These are phyloP conservation scores for Epizoanthus ramosus DNA, from an alignment of 92 coral and sea anemone genomes.

Conservation along the genomic window DNA sequence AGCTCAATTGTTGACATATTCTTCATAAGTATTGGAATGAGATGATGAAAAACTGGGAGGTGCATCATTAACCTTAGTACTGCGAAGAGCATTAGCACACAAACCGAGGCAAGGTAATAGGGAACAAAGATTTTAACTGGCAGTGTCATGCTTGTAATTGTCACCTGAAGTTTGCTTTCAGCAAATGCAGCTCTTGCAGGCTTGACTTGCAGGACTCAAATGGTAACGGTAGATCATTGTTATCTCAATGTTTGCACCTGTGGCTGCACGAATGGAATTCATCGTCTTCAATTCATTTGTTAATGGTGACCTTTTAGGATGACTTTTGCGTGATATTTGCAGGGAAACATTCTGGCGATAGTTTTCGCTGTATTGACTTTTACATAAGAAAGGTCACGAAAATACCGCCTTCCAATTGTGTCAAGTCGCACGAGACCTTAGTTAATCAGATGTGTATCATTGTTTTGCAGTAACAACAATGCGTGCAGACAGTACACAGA, in stretches of 20 bases:
- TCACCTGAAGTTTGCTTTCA: neutral
- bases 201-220: neutral
- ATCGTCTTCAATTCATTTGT: conserved; percentile 31
- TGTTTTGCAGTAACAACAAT: conserved; percentile 18
- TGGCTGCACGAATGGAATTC: neutral
- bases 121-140: conserved; percentile 6
- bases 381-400: conserved; percentile 37
- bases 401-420: conserved; percentile 28
- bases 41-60: conserved; percentile 53
- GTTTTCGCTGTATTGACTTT: conserved; percentile 18
- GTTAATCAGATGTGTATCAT: conserved; percentile 24
- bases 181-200: neutral
- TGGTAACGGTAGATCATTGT: neutral
- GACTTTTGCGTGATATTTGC: conserved; percentile 44
- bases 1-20: conserved; percentile 51
- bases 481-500: neutral
- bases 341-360: conserved; percentile 14
- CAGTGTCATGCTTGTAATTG: neutral
- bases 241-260: conserved; percentile 28
- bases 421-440: neutral
- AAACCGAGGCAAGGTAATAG: conserved; percentile 22
- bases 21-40: conserved; percentile 48
- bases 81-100: conserved; percentile 36
- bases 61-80: conserved; percentile 30
- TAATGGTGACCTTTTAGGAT: conserved; percentile 28